Conservation (phyloP, 2,113 vertebrate genomes). For the Thryonomys swinderianus region DNA sequence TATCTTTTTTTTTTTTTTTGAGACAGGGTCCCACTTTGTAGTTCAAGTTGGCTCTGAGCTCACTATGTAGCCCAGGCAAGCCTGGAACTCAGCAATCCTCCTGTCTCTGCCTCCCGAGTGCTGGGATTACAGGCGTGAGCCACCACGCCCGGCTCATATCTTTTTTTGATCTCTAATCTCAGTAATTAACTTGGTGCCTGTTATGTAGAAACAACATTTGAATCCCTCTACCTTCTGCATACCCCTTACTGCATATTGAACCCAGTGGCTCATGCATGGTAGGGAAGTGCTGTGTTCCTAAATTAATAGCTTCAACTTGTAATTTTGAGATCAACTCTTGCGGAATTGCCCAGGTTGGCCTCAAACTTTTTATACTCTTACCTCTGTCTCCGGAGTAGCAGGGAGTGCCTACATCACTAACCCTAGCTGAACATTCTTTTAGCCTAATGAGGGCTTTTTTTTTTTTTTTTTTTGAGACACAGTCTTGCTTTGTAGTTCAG, state of each 20-base stretch:
- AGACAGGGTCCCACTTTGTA: too few species aligned
- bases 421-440: neutral
- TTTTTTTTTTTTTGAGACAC: too few species aligned
- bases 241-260: neutral
- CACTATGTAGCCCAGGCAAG: too few species aligned
- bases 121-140: neutral
- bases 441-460: too few species aligned
- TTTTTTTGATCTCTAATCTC: neutral
- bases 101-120: neutral
- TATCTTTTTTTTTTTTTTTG: too few species aligned
- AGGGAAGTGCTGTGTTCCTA: neutral
- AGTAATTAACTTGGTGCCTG: neutral
- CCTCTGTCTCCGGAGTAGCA: neutral
- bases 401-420: neutral
- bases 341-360: neutral
- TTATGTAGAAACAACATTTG: neutral
- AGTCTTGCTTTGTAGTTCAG: too few species aligned
- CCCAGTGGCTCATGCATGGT: neutral
- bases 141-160: neutral
- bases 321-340: neutral
- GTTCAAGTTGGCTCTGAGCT: too few species aligned
- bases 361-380: neutral
- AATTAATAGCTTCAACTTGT: neutral
- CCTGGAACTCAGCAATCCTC: neutral
- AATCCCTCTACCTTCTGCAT: neutral